Conservation (phyloP, 2,113 vertebrate genomes). For the Connochaetes taurinus region DNA sequence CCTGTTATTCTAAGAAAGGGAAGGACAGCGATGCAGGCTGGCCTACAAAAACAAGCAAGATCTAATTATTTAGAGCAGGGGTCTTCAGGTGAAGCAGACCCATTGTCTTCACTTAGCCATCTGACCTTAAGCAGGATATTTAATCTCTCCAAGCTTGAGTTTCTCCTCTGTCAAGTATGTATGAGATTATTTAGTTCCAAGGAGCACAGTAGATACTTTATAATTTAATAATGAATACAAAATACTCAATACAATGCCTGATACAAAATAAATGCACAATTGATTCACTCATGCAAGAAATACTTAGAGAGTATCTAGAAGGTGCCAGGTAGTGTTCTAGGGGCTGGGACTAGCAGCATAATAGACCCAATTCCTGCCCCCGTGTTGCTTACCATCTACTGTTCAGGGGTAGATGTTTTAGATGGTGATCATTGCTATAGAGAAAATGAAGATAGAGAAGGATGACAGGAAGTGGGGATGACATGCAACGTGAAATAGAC, state of each 20-base stretch:
- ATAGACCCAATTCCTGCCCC: neutral
- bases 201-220: neutral
- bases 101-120: neutral
- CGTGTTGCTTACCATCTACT: neutral
- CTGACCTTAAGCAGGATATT: neutral
- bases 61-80: neutral
- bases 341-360: neutral
- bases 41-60: neutral
- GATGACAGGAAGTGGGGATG: neutral
- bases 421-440: neutral
- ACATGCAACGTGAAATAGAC: neutral
- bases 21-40: neutral
- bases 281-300: neutral
- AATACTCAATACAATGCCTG: neutral
- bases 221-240: neutral
- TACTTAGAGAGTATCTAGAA: neutral
- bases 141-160: neutral
- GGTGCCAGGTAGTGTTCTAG: neutral
- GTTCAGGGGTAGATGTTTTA: neutral
- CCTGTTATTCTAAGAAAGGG: neutral
- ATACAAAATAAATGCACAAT: neutral
- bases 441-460: neutral
- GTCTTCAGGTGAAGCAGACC: neutral
- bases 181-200: neutral
- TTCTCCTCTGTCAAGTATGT: neutral